These are phyloP conservation scores for Hetaerina titia DNA, from an alignment of 2,888 invertebrate genomes.

Conservation along the genomic window DNA sequence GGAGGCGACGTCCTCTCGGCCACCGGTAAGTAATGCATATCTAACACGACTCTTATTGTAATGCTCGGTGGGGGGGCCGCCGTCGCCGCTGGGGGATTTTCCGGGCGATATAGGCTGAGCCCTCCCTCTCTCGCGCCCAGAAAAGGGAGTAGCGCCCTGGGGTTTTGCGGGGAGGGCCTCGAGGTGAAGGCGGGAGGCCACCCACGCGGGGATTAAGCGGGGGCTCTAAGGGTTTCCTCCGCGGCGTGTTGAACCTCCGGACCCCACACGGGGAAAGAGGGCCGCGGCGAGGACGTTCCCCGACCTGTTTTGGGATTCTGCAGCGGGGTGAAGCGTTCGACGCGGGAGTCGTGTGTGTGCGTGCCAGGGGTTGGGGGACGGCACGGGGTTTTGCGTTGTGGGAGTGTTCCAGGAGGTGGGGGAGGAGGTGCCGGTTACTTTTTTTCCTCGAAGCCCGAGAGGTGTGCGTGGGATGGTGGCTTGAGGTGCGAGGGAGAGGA, in stretches of 20 bases:
- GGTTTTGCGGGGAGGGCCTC: background rate
- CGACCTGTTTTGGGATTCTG: no score
- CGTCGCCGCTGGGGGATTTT: background rate
- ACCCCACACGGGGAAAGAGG: background rate
- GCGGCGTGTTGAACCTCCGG: background rate
- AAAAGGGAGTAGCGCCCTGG: background rate
- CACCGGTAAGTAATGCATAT: constrained; percentile 49
- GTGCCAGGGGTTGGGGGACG: no score
- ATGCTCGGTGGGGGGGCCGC: background rate
- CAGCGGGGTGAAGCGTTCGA: no score
- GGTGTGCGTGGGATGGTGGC: background rate
- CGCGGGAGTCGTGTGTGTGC: no score
- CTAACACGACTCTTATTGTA: constrained; percentile 49
- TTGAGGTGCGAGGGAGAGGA: background rate
- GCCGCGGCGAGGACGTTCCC: no score
- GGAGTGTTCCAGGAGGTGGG: no score
- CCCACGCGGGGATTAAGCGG: constrained; percentile 44
- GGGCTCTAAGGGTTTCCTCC: constrained; percentile 11
- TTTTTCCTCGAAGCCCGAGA: background rate
- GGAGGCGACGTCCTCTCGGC: constrained; percentile 1
- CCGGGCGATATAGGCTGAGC: constrained; percentile 8
- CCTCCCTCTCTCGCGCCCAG: background rate
- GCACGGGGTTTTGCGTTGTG: no score
- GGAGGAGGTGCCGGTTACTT: background rate
- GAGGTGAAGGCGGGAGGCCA: background rate